Base-by-base conservation (phyloP, 2,888 invertebrate species). In the Geotrupes spiniger region DNA sequence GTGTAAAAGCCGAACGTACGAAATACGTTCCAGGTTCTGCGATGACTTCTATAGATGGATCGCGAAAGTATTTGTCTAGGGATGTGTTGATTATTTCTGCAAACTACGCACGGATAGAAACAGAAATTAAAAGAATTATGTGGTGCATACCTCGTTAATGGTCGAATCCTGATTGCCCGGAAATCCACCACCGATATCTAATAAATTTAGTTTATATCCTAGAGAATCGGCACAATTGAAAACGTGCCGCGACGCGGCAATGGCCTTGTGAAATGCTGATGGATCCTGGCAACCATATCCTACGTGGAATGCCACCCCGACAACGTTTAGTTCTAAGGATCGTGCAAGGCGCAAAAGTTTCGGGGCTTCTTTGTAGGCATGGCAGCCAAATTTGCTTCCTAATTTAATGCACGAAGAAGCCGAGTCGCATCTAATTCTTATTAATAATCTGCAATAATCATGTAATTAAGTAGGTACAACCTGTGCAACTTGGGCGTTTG, bases 21-120 rank as follows among this genome's bases (percentile, higher is more conserved):
- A 78, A 82, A 68, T 78, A 84, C 43, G 80, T 74, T 10, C 84
- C 84, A 1, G 84, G 84, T 62, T 84, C 83, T 27, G 71, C 69
- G 55, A 84, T 82, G 36, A 85, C 54, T 45, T 60, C 51, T 10
- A 73, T 64, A 1, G 59, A 57, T 9, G 60, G 49, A 51, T 72
- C 70, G 0, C 80, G 79, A 65, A 82, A 82, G 60, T 73, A 72
- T 46, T 74, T 69, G 42, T 78, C 74, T 40, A 84, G 63, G 2
- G 78, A 74, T 6, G 70, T 64, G 58, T 79, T 79, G 42, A 84
- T 71, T 1, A 74, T 66, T 15, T 60, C 59, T 3, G 79, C 76
- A 11, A 63, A 48, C 69, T 69, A 29, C 12, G 11, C 27, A 8
- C 12, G 4, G 5, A 6, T 36, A 29, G 8, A 42, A 21, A 29